Evolutionary conservation across 2,113 vertebrate genomes (phyloP).

Genomic region (Pongo pygmaeus): DNA sequence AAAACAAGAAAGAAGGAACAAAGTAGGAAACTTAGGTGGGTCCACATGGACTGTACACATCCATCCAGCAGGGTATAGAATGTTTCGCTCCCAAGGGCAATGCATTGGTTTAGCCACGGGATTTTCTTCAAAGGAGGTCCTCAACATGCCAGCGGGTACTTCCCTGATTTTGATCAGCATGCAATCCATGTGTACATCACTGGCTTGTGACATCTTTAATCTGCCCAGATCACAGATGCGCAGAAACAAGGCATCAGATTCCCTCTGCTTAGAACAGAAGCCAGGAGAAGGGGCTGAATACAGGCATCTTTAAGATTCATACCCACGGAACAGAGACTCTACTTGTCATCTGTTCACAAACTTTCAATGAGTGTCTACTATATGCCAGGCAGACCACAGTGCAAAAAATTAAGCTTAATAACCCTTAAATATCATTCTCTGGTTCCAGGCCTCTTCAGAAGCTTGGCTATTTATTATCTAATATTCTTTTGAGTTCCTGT

Average conservation of each 20-base stretch:
- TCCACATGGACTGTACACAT: fast-evolving
- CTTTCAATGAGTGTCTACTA: not conserved
- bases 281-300: not conserved
- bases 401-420: not conserved
- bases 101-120: not conserved
- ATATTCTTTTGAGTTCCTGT: not conserved
- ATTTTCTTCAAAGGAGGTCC: not conserved
- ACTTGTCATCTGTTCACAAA: not conserved
- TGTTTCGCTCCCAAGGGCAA: not conserved
- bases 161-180: not conserved
- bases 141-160: fast-evolving
- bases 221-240: not conserved
- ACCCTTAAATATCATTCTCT: not conserved
- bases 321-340: not conserved
- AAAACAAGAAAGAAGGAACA: not conserved
- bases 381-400: not conserved
- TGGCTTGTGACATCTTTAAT: not conserved
- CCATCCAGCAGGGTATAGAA: fast-evolving
- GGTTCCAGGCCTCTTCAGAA: not conserved
- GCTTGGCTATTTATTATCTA: not conserved
- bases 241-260: not conserved
- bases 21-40: not conserved
- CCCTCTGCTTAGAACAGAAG: not conserved
- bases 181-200: not conserved
- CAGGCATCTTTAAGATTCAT: not conserved